phyloP scores from a whole-genome alignment of 2,113 vertebrate species.

The Helogale parvula region DNA sequence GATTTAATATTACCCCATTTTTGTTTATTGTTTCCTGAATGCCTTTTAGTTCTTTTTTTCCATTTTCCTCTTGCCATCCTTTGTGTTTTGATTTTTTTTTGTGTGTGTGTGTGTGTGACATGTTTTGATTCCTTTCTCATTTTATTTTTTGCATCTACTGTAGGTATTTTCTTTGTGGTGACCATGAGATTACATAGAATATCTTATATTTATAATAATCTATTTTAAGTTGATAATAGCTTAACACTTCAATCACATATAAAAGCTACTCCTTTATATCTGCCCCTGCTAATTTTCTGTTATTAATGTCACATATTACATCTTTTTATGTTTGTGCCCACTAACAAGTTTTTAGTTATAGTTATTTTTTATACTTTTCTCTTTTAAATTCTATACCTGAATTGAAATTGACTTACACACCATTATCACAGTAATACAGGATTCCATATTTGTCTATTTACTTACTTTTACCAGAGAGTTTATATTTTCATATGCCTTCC shows the following conservation, averaged over 20 bases:
- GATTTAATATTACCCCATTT: neutral
- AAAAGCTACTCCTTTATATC: neutral
- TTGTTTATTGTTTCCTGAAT: neutral
- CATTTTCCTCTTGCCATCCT: neutral
- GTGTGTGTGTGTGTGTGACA: neutral
- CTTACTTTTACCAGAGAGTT: neutral
- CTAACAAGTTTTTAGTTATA: neutral
- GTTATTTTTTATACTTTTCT: neutral
- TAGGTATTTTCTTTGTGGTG: neutral
- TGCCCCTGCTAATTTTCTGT: neutral
- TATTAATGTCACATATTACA: neutral
- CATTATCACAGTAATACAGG: neutral
- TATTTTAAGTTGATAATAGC: neutral
- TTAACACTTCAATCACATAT: neutral
- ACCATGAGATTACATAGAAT: neutral
- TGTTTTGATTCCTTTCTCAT: neutral
- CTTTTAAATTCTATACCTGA: neutral
- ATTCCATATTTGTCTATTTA: neutral
- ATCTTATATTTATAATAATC: neutral
- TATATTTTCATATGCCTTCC: neutral
- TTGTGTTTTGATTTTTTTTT: neutral
- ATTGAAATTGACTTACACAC: neutral
- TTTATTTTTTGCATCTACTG: neutral
- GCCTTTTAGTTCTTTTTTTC: neutral
- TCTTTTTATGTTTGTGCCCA: neutral